Conservation (phyloP, 2,113 vertebrate species). For the Brachionichthys hirsutus region DNA sequence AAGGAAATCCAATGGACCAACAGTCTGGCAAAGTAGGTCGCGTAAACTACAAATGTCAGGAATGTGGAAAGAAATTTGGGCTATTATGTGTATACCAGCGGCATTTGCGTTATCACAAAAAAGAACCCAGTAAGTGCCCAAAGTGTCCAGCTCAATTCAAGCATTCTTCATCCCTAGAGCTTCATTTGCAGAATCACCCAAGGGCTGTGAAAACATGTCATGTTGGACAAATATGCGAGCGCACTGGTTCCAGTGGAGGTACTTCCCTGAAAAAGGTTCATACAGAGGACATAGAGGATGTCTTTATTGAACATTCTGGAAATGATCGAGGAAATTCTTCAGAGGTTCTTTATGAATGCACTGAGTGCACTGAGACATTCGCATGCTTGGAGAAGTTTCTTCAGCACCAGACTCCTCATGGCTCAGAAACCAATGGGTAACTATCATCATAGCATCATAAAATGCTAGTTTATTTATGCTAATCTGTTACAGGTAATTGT, state of each 20-base stretch:
- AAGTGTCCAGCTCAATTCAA: conserved; percentile 69
- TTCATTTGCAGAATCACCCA: conserved; percentile 71
- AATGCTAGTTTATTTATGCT: conserved; percentile 3
- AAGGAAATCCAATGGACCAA: conserved; percentile 26
- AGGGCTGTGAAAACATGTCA: conserved; percentile 26
- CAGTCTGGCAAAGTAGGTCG: conserved; percentile 50
- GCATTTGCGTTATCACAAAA: conserved; percentile 77
- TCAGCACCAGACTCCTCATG: conserved; percentile 75
- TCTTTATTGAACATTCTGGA: conserved; percentile 42
- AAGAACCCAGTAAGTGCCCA: conserved; percentile 66
- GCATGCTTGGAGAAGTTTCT: conserved; percentile 72
- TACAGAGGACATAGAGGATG: conserved; percentile 45
- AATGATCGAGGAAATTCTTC: conserved; percentile 49
- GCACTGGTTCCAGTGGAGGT: conserved; percentile 17
- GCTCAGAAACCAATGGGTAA: conserved; percentile 59
- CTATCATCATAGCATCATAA: conserved; percentile 21
- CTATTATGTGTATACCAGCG: conserved; percentile 77
- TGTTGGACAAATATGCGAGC: conserved; percentile 31
- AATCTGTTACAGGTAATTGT: not conserved
- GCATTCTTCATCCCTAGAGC: conserved; percentile 63
- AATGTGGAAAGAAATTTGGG: conserved; percentile 78
- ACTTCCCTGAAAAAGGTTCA: conserved; percentile 32
- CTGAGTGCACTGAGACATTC: conserved; percentile 76
- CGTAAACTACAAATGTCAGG: conserved; percentile 74
- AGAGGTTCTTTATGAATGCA: conserved; percentile 74